phyloP scores from a whole-genome alignment of 2,888 invertebrate genomes.

The Drosophila sordidula region DNA sequence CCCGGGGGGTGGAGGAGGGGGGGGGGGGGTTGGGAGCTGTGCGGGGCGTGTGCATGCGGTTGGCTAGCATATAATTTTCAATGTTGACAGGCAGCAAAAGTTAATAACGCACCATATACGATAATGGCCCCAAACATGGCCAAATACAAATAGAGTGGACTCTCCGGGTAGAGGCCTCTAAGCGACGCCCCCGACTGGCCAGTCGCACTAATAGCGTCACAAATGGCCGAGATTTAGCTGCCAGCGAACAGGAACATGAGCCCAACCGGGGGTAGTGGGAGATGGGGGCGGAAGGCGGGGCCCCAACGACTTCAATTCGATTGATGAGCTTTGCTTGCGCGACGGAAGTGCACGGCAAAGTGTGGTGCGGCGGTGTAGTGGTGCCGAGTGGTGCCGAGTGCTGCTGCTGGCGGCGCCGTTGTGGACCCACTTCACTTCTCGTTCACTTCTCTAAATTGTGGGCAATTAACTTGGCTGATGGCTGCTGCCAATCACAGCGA shows the following conservation, averaged over 20 bases:
- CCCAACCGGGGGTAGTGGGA: neutral
- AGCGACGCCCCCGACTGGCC: constrained; percentile 21
- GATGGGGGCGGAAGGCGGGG: constrained; percentile 2
- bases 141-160: constrained; percentile 48
- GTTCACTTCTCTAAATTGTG: constrained; percentile 69
- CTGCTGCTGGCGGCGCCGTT: neutral
- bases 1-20: neutral
- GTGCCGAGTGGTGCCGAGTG: neutral
- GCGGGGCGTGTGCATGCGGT: constrained; percentile 38
- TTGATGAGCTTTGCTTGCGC: constrained; percentile 70
- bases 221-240: constrained; percentile 75
- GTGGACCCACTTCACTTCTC: constrained; percentile 18
- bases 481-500: constrained; percentile 79
- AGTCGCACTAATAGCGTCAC: constrained; percentile 66
- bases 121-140: constrained; percentile 59
- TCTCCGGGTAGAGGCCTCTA: neutral
- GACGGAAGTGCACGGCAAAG: constrained; percentile 49
- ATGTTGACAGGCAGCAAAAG: constrained; percentile 77
- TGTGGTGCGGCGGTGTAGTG: neutral
- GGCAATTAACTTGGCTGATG: constrained; percentile 82
- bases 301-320: constrained; percentile 70
- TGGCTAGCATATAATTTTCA: constrained; percentile 73
- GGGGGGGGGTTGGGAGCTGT: neutral
- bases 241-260: constrained; percentile 1
- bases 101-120: constrained; percentile 78